These are phyloP conservation scores for Notoglanidium macrostoma DNA, from an alignment of 2,797 vertebrate genomes.

Conservation along the genomic window DNA sequence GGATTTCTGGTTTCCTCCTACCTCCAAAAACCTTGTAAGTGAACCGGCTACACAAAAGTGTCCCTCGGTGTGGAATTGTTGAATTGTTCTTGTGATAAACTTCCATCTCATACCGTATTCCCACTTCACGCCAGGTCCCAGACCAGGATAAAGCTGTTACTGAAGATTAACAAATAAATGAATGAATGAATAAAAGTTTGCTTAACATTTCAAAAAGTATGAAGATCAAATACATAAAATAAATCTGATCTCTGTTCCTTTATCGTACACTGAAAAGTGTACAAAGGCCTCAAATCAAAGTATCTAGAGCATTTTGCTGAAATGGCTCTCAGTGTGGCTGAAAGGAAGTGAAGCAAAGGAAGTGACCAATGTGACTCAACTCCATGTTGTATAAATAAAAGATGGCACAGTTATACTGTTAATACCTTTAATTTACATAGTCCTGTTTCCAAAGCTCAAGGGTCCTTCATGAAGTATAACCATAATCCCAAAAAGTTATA, in stretches of 20 bases:
- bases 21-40: too few species aligned
- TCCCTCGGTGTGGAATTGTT: too few species aligned
- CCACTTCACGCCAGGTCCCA: not conserved
- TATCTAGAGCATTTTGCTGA: not conserved
- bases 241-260: not conserved
- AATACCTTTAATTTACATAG: not conserved
- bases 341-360: conserved; percentile 1
- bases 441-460: not conserved
- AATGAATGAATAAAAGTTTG: not conserved
- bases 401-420: not conserved
- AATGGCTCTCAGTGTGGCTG: not conserved
- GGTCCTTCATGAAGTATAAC: not conserved
- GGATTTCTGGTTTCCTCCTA: not conserved
- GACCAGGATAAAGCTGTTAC: not conserved
- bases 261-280: not conserved
- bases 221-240: not conserved
- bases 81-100: too few species aligned
- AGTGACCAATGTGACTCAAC: not conserved
- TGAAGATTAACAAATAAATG: not conserved
- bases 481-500: not conserved
- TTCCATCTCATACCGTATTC: not conserved
- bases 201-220: not conserved
- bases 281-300: not conserved
- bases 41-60: too few species aligned
- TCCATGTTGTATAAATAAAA: conserved; percentile 20